phyloP scores from a whole-genome alignment of 2,797 vertebrate species.

The Cottoperca gobio region DNA sequence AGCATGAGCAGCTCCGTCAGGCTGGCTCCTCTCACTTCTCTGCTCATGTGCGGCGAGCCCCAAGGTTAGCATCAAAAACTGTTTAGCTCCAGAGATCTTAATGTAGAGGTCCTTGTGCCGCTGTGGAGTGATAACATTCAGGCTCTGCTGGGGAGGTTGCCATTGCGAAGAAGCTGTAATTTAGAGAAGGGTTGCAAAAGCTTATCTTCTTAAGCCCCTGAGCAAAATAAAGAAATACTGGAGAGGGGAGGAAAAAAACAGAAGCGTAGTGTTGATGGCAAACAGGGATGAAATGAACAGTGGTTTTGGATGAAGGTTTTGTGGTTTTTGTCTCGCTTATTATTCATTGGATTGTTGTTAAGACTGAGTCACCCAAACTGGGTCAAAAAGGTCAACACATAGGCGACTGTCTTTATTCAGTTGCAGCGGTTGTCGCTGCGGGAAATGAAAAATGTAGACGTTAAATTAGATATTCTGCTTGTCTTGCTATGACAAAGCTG shows the following conservation, averaged over 20 bases:
- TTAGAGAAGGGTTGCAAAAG: constrained; percentile 77
- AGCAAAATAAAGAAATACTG: constrained; percentile 71
- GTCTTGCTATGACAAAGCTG: constrained; percentile 47
- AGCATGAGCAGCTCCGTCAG: constrained; percentile 47
- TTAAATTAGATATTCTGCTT: constrained; percentile 54
- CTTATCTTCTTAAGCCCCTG: constrained; percentile 77
- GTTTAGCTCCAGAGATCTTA: constrained; percentile 75
- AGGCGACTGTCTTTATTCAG: constrained; percentile 42
- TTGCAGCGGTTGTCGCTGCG: constrained; percentile 27
- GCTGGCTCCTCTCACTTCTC: constrained; percentile 42
- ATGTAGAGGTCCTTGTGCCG: constrained; percentile 75
- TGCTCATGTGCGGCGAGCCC: constrained; percentile 56
- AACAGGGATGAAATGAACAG: constrained; percentile 44
- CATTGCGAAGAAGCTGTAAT: constrained; percentile 82
- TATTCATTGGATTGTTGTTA: constrained; percentile 58
- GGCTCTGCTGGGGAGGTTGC: constrained; percentile 72
- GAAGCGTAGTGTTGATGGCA: constrained; percentile 54
- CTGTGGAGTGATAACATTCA: constrained; percentile 81
- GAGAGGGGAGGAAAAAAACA: not conserved
- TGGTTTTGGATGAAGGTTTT: constrained; percentile 29
- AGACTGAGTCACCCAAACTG: constrained; percentile 33
- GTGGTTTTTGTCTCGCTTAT: constrained; percentile 39
- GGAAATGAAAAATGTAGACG: constrained; percentile 55
- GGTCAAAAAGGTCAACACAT: constrained; percentile 59
- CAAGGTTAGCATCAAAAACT: constrained; percentile 77